Percentiles rank a stretch among this genome's conserved stretches.
These are phyloP conservation scores for Ectobius pallidus DNA, from an alignment of 2,888 invertebrate species.

Conservation along the genomic window DNA sequence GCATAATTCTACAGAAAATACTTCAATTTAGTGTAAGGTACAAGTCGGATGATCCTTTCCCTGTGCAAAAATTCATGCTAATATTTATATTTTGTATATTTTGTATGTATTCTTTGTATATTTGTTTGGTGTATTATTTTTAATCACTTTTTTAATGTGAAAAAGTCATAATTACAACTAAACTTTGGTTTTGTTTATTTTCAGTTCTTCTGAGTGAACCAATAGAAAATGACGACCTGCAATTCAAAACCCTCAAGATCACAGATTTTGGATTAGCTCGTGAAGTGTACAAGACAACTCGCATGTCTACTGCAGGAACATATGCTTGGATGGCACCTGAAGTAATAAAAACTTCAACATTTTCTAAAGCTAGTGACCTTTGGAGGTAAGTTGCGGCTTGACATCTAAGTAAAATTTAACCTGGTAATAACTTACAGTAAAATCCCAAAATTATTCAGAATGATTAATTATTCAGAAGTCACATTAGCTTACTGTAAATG, in stretches of 20 bases:
- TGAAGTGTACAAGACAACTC: slow-evolving; percentile 94
- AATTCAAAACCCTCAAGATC: slow-evolving; percentile 92
- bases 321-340: slow-evolving; percentile 99
- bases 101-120: no score
- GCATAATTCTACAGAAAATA: no score
- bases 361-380: slow-evolving; percentile 93
- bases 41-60: not conserved
- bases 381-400: slow-evolving; percentile 75
- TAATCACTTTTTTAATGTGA: no score
- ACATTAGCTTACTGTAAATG: no score
- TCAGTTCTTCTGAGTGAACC: slow-evolving; percentile 83
- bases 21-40: no score
- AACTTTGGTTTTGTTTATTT: slow-evolving; percentile 39
- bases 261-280: slow-evolving; percentile 96
- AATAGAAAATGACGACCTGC: slow-evolving; percentile 83
- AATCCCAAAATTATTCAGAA: no score
- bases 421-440: no score
- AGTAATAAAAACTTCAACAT: slow-evolving; percentile 88
- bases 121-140: no score
- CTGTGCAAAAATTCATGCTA: not conserved
- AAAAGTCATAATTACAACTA: no score
- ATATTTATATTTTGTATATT: not conserved
- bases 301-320: slow-evolving; percentile 97
- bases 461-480: no score
- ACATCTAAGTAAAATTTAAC: no score